A percentile compares a stretch with the other conserved stretches of the same genome.
Conservation (phyloP, 2,113 vertebrate species). For the Pedetes capensis region DNA sequence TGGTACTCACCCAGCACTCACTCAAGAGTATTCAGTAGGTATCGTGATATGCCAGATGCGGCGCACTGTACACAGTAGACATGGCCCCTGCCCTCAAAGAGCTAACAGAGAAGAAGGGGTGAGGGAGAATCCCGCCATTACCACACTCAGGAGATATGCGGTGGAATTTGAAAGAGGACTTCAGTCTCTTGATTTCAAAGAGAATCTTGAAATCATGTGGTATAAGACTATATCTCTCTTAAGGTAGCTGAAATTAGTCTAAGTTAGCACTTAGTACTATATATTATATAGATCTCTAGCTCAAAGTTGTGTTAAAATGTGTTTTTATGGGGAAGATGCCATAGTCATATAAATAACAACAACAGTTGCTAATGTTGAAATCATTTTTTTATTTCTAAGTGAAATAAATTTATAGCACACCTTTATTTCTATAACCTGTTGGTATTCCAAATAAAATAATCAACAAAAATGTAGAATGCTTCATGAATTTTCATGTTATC, state of each 20-base stretch:
- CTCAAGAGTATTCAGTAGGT: neutral
- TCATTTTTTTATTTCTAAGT: too few relatives aligned
- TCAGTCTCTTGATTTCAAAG: neutral
- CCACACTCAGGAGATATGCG: neutral
- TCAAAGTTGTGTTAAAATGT: neutral
- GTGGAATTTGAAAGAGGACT: neutral
- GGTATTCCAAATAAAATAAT: too few relatives aligned
- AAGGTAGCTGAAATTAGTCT: neutral
- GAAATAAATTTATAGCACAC: too few relatives aligned
- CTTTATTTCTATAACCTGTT: too few relatives aligned
- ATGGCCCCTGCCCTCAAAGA: neutral
- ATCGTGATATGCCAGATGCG: neutral
- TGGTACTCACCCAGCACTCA: neutral
- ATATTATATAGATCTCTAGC: neutral
- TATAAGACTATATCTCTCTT: neutral
- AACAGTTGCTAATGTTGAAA: neutral
- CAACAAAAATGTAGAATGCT: too few relatives aligned
- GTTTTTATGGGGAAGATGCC: neutral
- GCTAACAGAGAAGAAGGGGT: too few relatives aligned
- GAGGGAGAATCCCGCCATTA: neutral
- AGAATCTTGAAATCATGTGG: neutral
- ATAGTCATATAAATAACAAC: neutral
- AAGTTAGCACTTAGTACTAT: neutral
- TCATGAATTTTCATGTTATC: too few relatives aligned
- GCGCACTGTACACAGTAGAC: rapidly evolving